Percentiles rank a stretch among this genome's conserved stretches.
Evolutionary conservation across 2,888 invertebrate genomes (phyloP).

Genomic region (Allolobophora icterica): DNA sequence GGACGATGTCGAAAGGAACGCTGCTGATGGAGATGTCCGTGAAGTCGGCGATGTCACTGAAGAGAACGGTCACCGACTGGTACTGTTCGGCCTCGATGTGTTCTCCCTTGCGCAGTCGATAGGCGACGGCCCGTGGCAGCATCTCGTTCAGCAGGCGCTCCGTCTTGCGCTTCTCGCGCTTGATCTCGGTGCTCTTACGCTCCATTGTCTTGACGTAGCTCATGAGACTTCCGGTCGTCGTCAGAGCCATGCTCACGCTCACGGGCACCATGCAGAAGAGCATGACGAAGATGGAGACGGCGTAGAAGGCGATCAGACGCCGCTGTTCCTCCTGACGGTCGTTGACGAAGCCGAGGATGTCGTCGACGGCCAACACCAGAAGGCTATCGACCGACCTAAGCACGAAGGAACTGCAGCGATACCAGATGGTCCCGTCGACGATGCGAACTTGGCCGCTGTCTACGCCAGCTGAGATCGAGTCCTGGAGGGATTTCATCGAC

Average conservation of each 20-base stretch:
- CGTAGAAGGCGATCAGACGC: conserved; percentile 27
- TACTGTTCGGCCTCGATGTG: conserved; percentile 40
- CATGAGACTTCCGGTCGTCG: conserved; percentile 34
- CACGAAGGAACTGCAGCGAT: neutral
- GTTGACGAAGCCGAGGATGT: neutral
- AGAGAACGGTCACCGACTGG: conserved; percentile 43
- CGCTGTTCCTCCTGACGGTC: neutral
- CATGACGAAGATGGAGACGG: conserved; percentile 21
- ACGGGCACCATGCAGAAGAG: conserved; percentile 33
- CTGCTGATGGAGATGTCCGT: conserved; percentile 39
- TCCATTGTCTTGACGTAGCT: conserved; percentile 36
- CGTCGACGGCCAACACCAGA: neutral
- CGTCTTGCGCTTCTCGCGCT: conserved; percentile 39
- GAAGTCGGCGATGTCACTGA: conserved; percentile 46
- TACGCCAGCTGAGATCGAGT: neutral
- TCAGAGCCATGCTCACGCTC: conserved; percentile 23
- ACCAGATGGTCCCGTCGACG: conserved; percentile 19
- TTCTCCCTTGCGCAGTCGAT: conserved; percentile 40
- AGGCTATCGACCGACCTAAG: neutral
- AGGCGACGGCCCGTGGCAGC: conserved; percentile 40
- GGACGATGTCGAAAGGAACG: conserved; percentile 41
- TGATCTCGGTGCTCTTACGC: conserved; percentile 35
- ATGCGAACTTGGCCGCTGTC: neutral
- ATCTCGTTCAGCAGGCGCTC: conserved; percentile 41
- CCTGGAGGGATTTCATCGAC: neutral